A percentile compares a stretch with the other conserved stretches of the same genome.
Evolutionary conservation across 2,113 vertebrate species (phyloP).

Genomic region (Hippocampus zosterae): DNA sequence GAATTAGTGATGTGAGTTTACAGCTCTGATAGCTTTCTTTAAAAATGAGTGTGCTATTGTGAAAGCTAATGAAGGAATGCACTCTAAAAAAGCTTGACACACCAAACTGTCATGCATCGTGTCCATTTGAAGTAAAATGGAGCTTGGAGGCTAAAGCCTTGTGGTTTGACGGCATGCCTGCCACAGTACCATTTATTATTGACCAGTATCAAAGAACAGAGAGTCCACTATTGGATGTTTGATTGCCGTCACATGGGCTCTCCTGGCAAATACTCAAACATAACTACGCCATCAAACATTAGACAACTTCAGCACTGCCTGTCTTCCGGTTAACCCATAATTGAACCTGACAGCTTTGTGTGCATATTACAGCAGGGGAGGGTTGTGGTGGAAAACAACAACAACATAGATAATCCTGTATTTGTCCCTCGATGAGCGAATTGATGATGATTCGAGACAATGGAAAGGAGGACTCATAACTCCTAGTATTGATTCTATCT

Average conservation of each 20-base stretch:
- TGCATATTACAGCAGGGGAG: neutral
- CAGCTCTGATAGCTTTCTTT: neutral
- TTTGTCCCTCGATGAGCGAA: neutral
- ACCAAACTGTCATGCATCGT: neutral
- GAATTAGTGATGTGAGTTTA: neutral
- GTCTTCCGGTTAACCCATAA: too few species aligned
- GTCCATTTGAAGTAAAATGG: neutral
- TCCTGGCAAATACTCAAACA: too few species aligned
- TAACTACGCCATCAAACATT: too few species aligned
- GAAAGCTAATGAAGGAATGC: neutral
- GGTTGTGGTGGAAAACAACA: neutral
- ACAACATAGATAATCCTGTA: neutral
- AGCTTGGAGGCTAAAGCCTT: too few species aligned
- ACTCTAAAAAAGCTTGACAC: neutral
- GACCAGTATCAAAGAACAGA: too few species aligned
- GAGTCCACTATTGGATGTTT: too few species aligned
- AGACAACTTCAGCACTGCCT: neutral
- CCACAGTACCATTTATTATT: too few species aligned
- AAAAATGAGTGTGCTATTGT: neutral
- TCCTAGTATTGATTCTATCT: neutral
- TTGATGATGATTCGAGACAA: neutral
- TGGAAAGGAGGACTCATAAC: neutral
- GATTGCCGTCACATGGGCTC: too few species aligned
- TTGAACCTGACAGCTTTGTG: neutral
- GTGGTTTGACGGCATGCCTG: too few species aligned